phyloP scores from a whole-genome alignment of 1,140 invertebrate genomes.

The Drosophila fuyamai region DNA sequence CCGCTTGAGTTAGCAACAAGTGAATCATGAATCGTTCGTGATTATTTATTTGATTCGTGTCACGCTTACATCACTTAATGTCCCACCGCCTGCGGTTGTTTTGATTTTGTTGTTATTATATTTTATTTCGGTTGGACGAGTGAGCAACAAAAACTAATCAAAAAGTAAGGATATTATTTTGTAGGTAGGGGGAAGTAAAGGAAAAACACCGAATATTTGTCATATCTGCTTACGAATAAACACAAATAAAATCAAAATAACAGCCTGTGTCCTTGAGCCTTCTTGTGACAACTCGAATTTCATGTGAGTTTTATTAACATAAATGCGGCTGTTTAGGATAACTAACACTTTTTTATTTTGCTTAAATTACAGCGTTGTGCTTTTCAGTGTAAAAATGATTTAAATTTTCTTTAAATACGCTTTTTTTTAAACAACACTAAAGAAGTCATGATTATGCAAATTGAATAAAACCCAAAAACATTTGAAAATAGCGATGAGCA shows the following conservation, averaged over 20 bases:
- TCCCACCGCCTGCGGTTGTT: slow-evolving; percentile 10
- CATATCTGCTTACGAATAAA: neutral
- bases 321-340: too few species aligned
- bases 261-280: neutral
- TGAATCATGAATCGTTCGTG: neutral
- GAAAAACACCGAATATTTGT: slow-evolving; percentile 17
- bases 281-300: neutral
- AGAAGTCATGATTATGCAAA: too few species aligned
- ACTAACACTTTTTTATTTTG: too few species aligned
- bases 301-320: neutral
- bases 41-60: neutral
- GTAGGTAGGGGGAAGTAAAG: neutral
- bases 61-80: slow-evolving; percentile 10
- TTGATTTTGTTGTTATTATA: slow-evolving; percentile 22
- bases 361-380: too few species aligned
- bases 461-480: too few species aligned
- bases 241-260: slow-evolving; percentile 3
- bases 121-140: slow-evolving; percentile 13
- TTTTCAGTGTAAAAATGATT: too few species aligned
- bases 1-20: slow-evolving; percentile 23
- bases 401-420: too few species aligned
- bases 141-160: slow-evolving; percentile 31
- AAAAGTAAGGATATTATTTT: slow-evolving; percentile 16
- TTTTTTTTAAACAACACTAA: too few species aligned
- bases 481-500: too few species aligned